Conservation (phyloP, 2,113 vertebrate genomes). For the Pontoporia blainvillei region DNA sequence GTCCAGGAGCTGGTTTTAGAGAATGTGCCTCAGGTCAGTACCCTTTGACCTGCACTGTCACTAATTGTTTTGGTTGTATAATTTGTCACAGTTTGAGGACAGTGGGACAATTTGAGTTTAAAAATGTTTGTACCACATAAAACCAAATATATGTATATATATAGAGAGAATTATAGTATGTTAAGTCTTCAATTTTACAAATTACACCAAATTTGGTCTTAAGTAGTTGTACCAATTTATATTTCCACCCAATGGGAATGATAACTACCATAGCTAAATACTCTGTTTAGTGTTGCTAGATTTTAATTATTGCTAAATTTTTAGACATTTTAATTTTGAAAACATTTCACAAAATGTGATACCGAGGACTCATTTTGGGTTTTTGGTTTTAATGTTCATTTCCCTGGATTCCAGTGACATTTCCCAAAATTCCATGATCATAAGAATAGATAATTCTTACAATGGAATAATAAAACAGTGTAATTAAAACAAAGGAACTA, state of each 20-base stretch:
- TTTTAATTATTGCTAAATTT: neutral
- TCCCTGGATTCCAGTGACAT: neutral
- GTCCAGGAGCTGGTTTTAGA: fast-evolving
- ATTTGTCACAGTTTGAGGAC: neutral
- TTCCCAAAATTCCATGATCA: neutral
- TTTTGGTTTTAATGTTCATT: neutral
- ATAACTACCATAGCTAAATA: neutral
- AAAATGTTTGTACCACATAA: neutral
- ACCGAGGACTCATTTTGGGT: neutral
- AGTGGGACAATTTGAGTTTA: neutral
- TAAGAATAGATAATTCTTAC: neutral
- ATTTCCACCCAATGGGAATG: neutral
- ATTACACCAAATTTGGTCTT: neutral
- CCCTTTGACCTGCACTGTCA: neutral
- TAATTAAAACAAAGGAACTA: neutral
- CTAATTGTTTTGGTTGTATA: neutral
- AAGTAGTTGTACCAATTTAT: neutral
- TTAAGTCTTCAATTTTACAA: neutral
- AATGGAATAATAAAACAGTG: neutral
- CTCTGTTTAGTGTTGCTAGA: neutral
- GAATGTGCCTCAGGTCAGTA: fast-evolving
- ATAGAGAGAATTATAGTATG: neutral
- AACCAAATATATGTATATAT: neutral
- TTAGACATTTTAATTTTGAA: neutral
- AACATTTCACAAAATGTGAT: neutral